phyloP scores from a whole-genome alignment of 1,140 invertebrate species.

The Centruroides sculpturatus region DNA sequence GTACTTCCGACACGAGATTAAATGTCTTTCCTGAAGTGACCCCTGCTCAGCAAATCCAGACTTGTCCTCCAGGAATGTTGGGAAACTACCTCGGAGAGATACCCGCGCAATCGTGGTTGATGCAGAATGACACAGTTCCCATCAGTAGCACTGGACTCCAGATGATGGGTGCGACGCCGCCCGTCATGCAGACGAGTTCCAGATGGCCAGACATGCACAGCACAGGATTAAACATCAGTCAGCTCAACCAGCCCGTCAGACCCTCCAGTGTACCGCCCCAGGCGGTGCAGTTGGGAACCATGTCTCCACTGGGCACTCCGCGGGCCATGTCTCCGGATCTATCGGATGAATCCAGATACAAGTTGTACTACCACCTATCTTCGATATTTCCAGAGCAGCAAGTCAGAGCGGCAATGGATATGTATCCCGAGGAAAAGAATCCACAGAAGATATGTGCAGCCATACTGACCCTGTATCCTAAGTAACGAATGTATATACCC shows the following conservation, averaged over 20 bases:
- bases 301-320: conserved; percentile 1
- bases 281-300: conserved; percentile 14
- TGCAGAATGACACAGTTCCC: conserved; percentile 7
- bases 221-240: conserved; percentile 3
- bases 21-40: conserved; percentile 17
- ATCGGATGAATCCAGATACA: conserved; percentile 14
- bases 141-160: conserved; percentile 1
- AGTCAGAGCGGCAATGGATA: conserved; percentile 64
- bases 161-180: neutral
- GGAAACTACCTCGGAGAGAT: neutral
- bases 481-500: neutral
- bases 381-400: conserved; percentile 77
- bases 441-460: conserved; percentile 75
- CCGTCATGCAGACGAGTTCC: neutral
- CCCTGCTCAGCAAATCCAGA: neutral
- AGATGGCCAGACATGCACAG: neutral
- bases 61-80: neutral
- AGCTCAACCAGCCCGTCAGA: conserved; percentile 13
- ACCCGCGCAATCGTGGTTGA: neutral
- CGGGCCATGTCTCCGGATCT: conserved; percentile 19
- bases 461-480: conserved; percentile 32
- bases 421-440: conserved; percentile 73
- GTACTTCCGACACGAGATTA: conserved; percentile 30
- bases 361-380: conserved; percentile 58
- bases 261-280: conserved; percentile 17